These are phyloP conservation scores for Liopterus haemorrhoidalis DNA, from an alignment of 2,888 invertebrate species.

Conservation along the genomic window DNA sequence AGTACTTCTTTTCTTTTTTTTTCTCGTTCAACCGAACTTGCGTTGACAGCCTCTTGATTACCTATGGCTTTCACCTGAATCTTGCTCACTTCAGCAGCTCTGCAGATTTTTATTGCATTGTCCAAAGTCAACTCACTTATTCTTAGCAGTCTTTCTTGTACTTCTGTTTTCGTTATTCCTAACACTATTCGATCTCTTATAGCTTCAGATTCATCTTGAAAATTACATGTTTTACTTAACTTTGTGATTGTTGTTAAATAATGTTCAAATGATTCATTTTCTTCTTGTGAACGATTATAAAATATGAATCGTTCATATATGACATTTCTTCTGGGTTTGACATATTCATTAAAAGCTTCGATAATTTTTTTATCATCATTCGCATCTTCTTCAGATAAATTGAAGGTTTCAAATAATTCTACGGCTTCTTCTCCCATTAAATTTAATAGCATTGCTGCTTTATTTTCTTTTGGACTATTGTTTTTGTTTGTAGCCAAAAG, in stretches of 20 bases:
- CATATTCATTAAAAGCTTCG: slow-evolving; percentile 1
- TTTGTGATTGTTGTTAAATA: slow-evolving; percentile 1
- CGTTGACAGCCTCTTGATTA: background rate
- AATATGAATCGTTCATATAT: slow-evolving; percentile 3
- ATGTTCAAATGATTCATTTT: background rate
- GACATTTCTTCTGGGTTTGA: slow-evolving; percentile 3
- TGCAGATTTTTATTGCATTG: slow-evolving; percentile 1
- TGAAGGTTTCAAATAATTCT: slow-evolving; percentile 9
- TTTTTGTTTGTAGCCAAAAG: no score
- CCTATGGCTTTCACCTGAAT: background rate
- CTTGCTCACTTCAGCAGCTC: background rate
- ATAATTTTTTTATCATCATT: background rate
- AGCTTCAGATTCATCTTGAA: background rate
- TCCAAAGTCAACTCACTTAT: background rate
- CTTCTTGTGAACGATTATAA: background rate
- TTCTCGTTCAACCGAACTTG: no score
- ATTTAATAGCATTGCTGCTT: no score
- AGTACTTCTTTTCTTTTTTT: no score
- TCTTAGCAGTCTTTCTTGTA: slow-evolving; percentile 5
- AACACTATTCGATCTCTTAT: slow-evolving; percentile 4
- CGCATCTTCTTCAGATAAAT: background rate
- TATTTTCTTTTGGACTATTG: no score
- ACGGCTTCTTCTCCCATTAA: slow-evolving; percentile 11
- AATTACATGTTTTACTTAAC: background rate
- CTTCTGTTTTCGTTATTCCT: background rate